Base-by-base conservation (phyloP, 2,888 invertebrate species). In the Cenopis cana region DNA sequence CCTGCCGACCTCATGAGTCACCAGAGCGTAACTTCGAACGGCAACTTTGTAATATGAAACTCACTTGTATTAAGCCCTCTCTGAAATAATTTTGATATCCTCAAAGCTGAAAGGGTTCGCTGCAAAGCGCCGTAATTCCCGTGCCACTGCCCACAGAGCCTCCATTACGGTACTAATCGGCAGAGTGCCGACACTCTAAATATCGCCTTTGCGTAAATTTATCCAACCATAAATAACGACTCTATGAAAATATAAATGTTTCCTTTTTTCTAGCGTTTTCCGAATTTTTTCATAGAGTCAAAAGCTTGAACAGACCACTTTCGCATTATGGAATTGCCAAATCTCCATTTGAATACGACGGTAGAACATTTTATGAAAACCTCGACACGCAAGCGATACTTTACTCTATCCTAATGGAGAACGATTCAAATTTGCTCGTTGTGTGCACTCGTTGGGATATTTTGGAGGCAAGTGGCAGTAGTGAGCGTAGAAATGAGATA, bases 251-350 rank as follows among this genome's bases (percentile, higher is more conserved):
- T 91, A 91, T 92, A 92, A 92, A 92, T 91, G 91, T 89, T 90
- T 83, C 86, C 88, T 89, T 92, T 90, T 93, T 92, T 91, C 91
- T 91, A 91, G 90, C 92, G 91, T 89, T 93, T 92, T 87, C 89
- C 88, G 88, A 90, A 87, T 88, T 89, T 91, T 93, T 93, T 93
- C 90, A 91, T 92, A 91, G 92, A 93, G 91, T 93, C 93, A 93
- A 93, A 93, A 93, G 93, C 93, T 91, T 89, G 92, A 93, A 93
- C 93, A 93, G 93, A 92, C 93, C 93, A 92, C 93, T 93, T 93
- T 92, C 90, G 90, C 91, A 93, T 93, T 93, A 93, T 93, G 93
- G 93, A 92, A 93, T 93, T 93, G 93, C 93, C 91, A 91, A 92
- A 93, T 93, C 91, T 93, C 92, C 89, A 89, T 88, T 89, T 85